phyloP scores from a whole-genome alignment of 2,113 vertebrate genomes.

The Sceloporus undulatus region DNA sequence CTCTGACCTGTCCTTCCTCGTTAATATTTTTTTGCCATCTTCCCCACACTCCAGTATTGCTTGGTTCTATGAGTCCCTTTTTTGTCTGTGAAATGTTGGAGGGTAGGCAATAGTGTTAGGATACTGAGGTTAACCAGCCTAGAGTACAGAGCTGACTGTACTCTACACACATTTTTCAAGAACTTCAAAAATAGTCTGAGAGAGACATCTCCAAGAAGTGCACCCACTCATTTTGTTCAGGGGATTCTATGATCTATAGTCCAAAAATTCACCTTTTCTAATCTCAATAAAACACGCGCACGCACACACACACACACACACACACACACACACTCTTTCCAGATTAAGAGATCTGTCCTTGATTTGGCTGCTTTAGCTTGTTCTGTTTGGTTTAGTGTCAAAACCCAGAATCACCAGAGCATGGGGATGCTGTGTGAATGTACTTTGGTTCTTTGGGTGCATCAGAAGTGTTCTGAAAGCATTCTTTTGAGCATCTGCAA shows the following conservation, averaged over 20 bases:
- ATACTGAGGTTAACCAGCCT: background rate
- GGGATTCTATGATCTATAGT: too few relatives aligned
- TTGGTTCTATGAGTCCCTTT: too few relatives aligned
- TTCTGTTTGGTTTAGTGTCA: background rate
- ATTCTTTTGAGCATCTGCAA: conserved; percentile 5
- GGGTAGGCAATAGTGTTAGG: background rate
- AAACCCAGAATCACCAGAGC: background rate
- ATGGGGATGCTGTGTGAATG: background rate
- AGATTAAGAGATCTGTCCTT: background rate
- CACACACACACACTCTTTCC: too few relatives aligned
- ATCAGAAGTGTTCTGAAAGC: background rate
- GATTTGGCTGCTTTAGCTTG: background rate
- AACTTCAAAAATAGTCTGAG: background rate
- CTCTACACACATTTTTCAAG: background rate
- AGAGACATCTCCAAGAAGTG: background rate
- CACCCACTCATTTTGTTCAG: too few relatives aligned
- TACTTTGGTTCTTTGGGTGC: background rate
- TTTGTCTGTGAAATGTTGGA: too few relatives aligned
- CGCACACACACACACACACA: too few relatives aligned
- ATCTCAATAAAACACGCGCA: too few relatives aligned
- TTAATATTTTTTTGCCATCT: too few relatives aligned
- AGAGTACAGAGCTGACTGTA: background rate
- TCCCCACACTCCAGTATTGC: too few relatives aligned
- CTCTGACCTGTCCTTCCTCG: too few relatives aligned
- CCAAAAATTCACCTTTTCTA: too few relatives aligned